A percentile compares a stretch with the other conserved stretches of the same genome.
Evolutionary conservation across 37 sponge, comb jelly and placozoan genomes (phyloP).

Genomic region (Cladorhizidae sp.): DNA sequence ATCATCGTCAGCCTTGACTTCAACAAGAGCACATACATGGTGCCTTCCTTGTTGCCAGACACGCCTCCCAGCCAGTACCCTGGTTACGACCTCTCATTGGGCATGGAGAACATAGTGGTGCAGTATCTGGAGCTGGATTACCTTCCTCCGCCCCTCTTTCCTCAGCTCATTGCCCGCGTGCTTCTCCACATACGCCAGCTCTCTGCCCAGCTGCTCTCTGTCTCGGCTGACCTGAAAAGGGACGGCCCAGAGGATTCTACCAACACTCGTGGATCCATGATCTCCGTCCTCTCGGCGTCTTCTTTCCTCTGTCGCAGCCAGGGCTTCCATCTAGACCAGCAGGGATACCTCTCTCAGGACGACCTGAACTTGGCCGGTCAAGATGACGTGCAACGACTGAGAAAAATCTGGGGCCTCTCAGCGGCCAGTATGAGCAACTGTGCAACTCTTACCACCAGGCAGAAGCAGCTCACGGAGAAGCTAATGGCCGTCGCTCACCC

Average conservation of each 20-base stretch:
- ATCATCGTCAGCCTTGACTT: conserved; percentile 58
- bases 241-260: not conserved
- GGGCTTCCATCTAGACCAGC: conserved; percentile 16
- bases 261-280: not conserved
- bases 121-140: conserved; percentile 38
- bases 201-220: conserved; percentile 48
- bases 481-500: conserved; percentile 35
- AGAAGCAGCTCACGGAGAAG: conserved; percentile 30
- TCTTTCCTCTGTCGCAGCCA: not conserved
- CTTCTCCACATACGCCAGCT: conserved; percentile 41
- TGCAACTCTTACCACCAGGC: not conserved
- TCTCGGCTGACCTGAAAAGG: not conserved
- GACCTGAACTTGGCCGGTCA: conserved; percentile 5
- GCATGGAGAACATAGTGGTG: not conserved
- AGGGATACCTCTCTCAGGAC: conserved; percentile 42
- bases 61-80: conserved; percentile 48
- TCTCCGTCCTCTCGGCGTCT: not conserved
- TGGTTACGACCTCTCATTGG: conserved; percentile 33
- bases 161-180: conserved; percentile 31
- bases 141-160: conserved; percentile 48
- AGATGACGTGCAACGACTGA: conserved; percentile 1
- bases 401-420: conserved; percentile 50
- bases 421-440: conserved; percentile 10
- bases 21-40: conserved; percentile 26
- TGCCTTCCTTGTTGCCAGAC: conserved; percentile 52